Evolutionary conservation across 2,888 invertebrate genomes (phyloP).

Genomic region (Drosophila tripunctata): DNA sequence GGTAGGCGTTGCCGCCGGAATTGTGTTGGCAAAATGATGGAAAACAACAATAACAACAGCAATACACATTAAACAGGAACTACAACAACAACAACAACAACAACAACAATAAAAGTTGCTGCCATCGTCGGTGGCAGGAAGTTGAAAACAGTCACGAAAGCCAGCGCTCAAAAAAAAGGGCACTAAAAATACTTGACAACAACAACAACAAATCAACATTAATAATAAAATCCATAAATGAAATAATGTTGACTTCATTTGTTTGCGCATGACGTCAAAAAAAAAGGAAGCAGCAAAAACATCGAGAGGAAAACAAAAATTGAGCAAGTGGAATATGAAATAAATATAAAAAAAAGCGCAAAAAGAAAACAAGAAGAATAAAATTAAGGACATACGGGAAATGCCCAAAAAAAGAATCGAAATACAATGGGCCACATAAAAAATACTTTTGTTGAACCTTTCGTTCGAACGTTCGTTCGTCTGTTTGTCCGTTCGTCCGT

Average conservation of each 20-base stretch:
- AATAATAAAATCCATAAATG: slow-evolving; percentile 79
- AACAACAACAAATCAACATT: slow-evolving; percentile 60
- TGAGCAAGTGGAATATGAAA: slow-evolving; percentile 31
- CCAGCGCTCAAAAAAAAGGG: slow-evolving; percentile 39
- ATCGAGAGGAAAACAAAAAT: slow-evolving; percentile 32
- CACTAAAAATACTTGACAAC: slow-evolving; percentile 60
- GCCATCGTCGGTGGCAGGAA: slow-evolving; percentile 52
- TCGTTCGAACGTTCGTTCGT: slow-evolving; percentile 5
- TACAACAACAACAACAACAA: slow-evolving; percentile 33
- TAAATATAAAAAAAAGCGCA: slow-evolving; percentile 18
- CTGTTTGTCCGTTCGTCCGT: slow-evolving; percentile 48
- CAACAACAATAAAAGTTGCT: no score
- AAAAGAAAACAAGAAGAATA: neutral
- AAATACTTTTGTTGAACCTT: slow-evolving; percentile 57
- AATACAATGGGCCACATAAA: slow-evolving; percentile 50
- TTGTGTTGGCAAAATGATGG: slow-evolving; percentile 75
- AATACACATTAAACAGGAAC: slow-evolving; percentile 64
- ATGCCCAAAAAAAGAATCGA: slow-evolving; percentile 59
- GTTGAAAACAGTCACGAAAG: slow-evolving; percentile 75
- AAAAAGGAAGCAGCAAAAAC: neutral
- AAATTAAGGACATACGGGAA: slow-evolving; percentile 39
- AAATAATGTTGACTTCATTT: slow-evolving; percentile 76
- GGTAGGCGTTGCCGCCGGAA: slow-evolving; percentile 77
- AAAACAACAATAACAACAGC: slow-evolving; percentile 53
- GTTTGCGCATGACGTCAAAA: slow-evolving; percentile 73